phyloP scores from a whole-genome alignment of 2,797 vertebrate genomes.

The Dallia pectoralis region DNA sequence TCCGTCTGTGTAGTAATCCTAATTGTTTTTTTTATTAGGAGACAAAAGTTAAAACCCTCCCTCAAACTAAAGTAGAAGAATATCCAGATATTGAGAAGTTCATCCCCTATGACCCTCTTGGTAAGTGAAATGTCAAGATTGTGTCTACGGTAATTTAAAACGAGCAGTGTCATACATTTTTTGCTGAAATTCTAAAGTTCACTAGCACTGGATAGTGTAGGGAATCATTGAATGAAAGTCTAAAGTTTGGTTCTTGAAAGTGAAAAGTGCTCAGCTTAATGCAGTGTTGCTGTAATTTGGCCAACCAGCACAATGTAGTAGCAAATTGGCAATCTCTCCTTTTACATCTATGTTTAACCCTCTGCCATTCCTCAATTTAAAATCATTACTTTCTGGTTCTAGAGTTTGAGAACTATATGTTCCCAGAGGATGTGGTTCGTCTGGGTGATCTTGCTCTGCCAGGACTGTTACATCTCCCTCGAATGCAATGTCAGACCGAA shows the following conservation, averaged over 20 bases:
- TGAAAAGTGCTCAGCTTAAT: too few species aligned
- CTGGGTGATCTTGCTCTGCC: conserved; percentile 52
- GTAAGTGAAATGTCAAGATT: too few species aligned
- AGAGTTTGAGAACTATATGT: conserved; percentile 61
- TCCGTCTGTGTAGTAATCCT: neutral
- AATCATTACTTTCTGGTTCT: neutral
- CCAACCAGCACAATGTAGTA: too few species aligned
- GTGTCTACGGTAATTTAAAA: too few species aligned
- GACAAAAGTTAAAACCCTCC: conserved; percentile 37
- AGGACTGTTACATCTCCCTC: conserved; percentile 53
- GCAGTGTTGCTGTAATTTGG: too few species aligned
- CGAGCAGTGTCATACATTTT: too few species aligned
- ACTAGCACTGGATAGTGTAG: too few species aligned
- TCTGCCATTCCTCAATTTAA: neutral
- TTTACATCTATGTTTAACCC: neutral
- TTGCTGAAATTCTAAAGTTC: too few species aligned
- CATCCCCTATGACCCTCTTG: conserved; percentile 66
- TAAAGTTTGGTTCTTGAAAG: too few species aligned
- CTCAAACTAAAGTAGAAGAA: conserved; percentile 48
- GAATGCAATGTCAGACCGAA: conserved; percentile 8
- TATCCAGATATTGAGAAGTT: conserved; percentile 66
- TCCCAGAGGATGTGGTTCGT: conserved; percentile 62
- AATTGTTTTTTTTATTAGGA: conserved; percentile 23
- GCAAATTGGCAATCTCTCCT: too few species aligned
- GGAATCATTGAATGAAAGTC: too few species aligned